phyloP scores from a whole-genome alignment of 2,113 vertebrate genomes.

The Brachirus orientalis region DNA sequence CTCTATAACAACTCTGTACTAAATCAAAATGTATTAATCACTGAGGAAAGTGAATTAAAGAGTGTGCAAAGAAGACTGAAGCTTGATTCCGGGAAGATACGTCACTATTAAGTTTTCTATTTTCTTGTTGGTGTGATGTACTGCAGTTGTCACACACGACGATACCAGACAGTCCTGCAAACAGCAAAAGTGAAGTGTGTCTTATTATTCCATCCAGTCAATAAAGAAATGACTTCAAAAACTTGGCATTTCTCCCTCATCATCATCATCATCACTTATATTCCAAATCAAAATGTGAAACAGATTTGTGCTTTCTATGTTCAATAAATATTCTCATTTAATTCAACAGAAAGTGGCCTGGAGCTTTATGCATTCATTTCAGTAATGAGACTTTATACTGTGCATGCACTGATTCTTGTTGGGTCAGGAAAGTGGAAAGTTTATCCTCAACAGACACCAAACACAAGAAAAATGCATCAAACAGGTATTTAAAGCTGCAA shows the following conservation, averaged over 20 bases:
- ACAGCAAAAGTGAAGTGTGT: constrained; percentile 9
- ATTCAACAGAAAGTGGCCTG: constrained; percentile 38
- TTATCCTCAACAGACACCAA: neutral
- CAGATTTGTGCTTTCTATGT: constrained; percentile 2
- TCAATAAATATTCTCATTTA: constrained; percentile 19
- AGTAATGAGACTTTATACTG: constrained; percentile 17
- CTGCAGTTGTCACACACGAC: neutral
- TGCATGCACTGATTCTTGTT: constrained; percentile 4
- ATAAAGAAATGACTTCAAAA: constrained; percentile 42
- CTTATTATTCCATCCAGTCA: constrained; percentile 1
- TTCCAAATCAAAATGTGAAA: constrained; percentile 32
- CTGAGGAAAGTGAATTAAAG: too few relatives aligned
- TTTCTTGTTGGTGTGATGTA: too few relatives aligned
- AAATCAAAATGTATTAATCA: too few relatives aligned
- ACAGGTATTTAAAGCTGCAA: neutral
- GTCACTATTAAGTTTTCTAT: too few relatives aligned
- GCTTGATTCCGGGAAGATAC: too few relatives aligned
- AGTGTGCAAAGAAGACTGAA: too few relatives aligned
- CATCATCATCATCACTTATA: constrained; percentile 18
- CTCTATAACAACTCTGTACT: too few relatives aligned
- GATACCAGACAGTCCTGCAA: neutral
- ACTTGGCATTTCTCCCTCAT: constrained; percentile 35
- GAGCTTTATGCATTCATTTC: constrained; percentile 25
- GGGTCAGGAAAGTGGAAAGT: neutral
- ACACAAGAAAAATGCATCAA: neutral